These are phyloP conservation scores for Chiroxiphia lanceolata DNA, from an alignment of 2,797 vertebrate genomes.

Conservation along the genomic window DNA sequence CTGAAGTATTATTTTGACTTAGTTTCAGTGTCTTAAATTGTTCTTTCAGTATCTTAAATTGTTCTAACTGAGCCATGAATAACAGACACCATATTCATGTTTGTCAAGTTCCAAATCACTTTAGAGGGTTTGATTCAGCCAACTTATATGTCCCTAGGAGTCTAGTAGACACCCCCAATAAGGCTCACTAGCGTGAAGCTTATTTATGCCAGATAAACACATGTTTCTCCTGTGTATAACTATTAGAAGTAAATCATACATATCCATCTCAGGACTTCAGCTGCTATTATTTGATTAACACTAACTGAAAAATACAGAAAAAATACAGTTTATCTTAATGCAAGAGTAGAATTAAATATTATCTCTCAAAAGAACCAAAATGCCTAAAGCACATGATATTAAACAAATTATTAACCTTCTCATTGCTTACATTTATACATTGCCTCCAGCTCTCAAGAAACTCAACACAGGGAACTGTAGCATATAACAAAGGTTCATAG, in stretches of 20 bases:
- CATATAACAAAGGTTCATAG: background rate
- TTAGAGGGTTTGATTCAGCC: background rate
- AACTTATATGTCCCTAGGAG: background rate
- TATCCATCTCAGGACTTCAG: background rate
- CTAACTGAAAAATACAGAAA: background rate
- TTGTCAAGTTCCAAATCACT: background rate
- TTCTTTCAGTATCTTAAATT: background rate
- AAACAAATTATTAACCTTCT: background rate
- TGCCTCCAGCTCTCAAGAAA: background rate
- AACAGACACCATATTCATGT: background rate
- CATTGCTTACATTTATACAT: background rate
- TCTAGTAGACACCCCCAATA: background rate
- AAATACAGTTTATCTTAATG: background rate
- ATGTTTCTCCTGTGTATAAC: background rate
- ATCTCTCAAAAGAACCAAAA: background rate
- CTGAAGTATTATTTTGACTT: background rate
- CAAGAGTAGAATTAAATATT: background rate
- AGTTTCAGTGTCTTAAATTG: background rate
- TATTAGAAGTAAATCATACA: background rate
- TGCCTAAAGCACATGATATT: background rate
- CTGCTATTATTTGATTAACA: background rate
- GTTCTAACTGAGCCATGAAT: background rate
- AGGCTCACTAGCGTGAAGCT: background rate
- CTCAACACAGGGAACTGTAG: background rate
- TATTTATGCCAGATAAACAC: constrained; percentile 6